A percentile compares a stretch with the other conserved stretches of the same genome.
Conservation (phyloP, 2,797 vertebrate genomes). For the Poliocrania exsul region DNA sequence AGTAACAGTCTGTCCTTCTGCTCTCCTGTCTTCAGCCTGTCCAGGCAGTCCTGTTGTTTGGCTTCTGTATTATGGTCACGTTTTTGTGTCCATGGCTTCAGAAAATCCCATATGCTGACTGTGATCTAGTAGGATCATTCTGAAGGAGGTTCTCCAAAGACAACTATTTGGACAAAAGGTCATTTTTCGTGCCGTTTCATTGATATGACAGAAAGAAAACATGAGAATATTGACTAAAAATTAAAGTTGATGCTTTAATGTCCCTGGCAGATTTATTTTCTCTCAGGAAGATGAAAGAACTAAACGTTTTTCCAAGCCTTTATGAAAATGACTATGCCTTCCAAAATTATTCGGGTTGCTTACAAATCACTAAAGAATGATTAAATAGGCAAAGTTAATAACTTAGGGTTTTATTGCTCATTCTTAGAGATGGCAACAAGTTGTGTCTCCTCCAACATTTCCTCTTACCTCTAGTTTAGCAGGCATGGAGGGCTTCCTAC, state of each 20-base stretch:
- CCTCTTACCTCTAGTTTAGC: background rate
- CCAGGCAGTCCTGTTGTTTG: background rate
- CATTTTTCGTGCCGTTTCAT: background rate
- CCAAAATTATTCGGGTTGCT: background rate
- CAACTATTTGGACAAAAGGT: background rate
- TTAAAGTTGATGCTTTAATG: background rate
- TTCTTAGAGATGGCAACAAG: background rate
- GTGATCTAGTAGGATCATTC: background rate
- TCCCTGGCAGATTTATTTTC: background rate
- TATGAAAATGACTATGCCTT: background rate
- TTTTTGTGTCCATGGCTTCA: background rate
- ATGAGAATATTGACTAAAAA: background rate
- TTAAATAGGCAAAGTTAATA: background rate
- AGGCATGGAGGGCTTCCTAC: background rate
- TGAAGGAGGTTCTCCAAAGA: background rate
- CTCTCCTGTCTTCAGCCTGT: background rate
- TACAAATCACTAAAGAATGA: background rate
- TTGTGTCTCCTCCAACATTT: background rate
- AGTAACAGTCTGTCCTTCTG: background rate
- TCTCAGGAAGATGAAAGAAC: slow-evolving; percentile 21
- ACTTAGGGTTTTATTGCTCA: background rate
- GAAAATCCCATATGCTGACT: background rate
- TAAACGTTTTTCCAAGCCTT: slow-evolving; percentile 1
- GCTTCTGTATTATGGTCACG: background rate
- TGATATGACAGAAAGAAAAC: background rate